Evolutionary conservation across 2,888 invertebrate species (phyloP), one percentile per base, ranked within the genome.

Genomic region (Ophion ellenae): DNA sequence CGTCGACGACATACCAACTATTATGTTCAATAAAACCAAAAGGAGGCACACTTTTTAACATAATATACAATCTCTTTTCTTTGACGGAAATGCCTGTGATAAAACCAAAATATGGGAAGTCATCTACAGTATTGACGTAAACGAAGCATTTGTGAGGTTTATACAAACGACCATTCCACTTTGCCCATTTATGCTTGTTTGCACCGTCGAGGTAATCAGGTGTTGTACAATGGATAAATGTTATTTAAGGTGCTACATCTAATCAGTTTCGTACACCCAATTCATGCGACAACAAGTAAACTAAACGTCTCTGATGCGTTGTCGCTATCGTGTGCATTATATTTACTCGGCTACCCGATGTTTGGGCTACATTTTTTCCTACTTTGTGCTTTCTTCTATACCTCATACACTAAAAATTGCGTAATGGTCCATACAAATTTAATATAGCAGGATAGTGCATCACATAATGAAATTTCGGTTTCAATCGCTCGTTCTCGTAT

Each of bases 321-420:
- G 63, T 11, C 11, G 84, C 84, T n/a, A 86, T 64, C 11, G 79
- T 64, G 40, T 84, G 67, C 2, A 67, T 73, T 17, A 82, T 57
- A 82, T 84, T 84, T 9, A 71, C 28, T 9, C 78, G 64, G 28
- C 69, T 80, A 28, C 78, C 78, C 7, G 73, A 74, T 64, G 76
- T 71, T 32, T 57, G 69, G 5, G 84, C 75, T 5, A 66, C 59
- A 20, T 63, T 67, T 75, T 86, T 84, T 47, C 64, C 81, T 40
- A 40, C 59, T 63, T 76, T 61, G 67, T 86, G 84, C 24, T 84
- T 81, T 45, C 74, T 70, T 80, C 84, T 84, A 40, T 78, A 73
- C n/a, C 84, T 47, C 76, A 86, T 84, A 24, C 84, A 70, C 75
- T 67, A 86, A 76, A 83, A 84, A 67, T 70, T 81, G 53, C 75